Evolutionary conservation across 2,888 invertebrate genomes (phyloP), one percentile per base, ranked within the genome.

Genomic region (Plebejus anna): DNA sequence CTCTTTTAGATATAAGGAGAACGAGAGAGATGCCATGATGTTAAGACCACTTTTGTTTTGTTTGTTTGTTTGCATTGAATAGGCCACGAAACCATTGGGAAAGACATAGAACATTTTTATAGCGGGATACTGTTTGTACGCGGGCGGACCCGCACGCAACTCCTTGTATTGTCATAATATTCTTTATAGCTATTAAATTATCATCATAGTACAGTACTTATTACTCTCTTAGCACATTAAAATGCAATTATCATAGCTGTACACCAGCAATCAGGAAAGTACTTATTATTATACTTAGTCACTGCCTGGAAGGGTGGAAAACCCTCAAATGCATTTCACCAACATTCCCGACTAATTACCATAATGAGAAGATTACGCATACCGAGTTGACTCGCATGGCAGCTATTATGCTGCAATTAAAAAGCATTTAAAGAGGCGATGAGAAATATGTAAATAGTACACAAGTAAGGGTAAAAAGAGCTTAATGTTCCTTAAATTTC

Each of bases 341-440:
- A 61, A 61, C 61, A 61, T 28, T 61, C 61, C 61, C 32, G 32
- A 66, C 66, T 66, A 66, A 66, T 66, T 66, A 66, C 66, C 32
- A 66, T 36, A 66, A 66, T 66, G 66, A 66, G 66, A 36, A 36
- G 66, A 66, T 36, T 66, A 36, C 66, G 66, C 28, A 61, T 66
- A 66, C 71, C 42, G 9, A 22, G 38, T 38, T 70, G 36, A 6
- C 22, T 36, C 16, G 38, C 71, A 71, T 22, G 16, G 71, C 42
- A 9, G 71, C 38, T 9, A 71, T 71, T 71, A 71, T 22, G 22
- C 7, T n/a, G 71, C 71, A 71, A 71, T 71, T 71, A 71, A 71
- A 71, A 71, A 42, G 42, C 71, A 7, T 71, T 71, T 42, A 71
- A 71, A 42, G 71, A 71, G 42, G 42, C 38, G 38, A 71, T 42